Conservation (phyloP, 1,140 invertebrate genomes). For the Centruroides vittatus region DNA sequence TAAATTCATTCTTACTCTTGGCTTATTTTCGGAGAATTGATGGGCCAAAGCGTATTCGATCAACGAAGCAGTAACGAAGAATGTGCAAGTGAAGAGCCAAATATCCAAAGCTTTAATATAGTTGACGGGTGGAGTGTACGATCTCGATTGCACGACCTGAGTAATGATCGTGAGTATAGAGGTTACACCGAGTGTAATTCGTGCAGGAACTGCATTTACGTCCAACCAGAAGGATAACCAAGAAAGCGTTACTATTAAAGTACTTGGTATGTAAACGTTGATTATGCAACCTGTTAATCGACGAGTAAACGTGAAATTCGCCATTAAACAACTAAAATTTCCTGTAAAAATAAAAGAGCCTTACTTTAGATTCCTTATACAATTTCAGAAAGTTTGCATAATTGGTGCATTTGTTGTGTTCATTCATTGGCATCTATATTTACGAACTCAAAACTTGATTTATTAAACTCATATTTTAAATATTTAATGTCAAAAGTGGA, state of each 20-base stretch:
- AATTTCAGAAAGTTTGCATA: too few species aligned
- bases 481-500: too few species aligned
- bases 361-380: too few species aligned
- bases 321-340: constrained; percentile 12
- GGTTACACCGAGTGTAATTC: constrained; percentile 23
- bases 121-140: constrained; percentile 12
- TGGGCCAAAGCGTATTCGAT: constrained; percentile 29
- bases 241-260: constrained; percentile 15
- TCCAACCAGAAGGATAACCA: constrained; percentile 29
- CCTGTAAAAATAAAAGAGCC: constrained; percentile 1
- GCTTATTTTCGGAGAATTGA: too few species aligned
- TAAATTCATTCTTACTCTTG: too few species aligned
- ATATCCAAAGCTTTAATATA: constrained; percentile 22
- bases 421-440: too few species aligned
- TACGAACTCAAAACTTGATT: too few species aligned
- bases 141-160: constrained; percentile 7
- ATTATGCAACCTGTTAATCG: constrained; percentile 15
- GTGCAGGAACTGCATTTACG: constrained; percentile 28
- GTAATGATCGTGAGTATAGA: constrained; percentile 9
- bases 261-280: constrained; percentile 17
- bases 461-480: too few species aligned
- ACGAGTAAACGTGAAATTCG: constrained; percentile 14
- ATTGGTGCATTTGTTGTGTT: too few species aligned
- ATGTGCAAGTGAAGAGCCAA: constrained; percentile 23
- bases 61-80: constrained; percentile 29